Evolutionary conservation across 2,888 invertebrate genomes (phyloP).

Genomic region (Euclidia mi): DNA sequence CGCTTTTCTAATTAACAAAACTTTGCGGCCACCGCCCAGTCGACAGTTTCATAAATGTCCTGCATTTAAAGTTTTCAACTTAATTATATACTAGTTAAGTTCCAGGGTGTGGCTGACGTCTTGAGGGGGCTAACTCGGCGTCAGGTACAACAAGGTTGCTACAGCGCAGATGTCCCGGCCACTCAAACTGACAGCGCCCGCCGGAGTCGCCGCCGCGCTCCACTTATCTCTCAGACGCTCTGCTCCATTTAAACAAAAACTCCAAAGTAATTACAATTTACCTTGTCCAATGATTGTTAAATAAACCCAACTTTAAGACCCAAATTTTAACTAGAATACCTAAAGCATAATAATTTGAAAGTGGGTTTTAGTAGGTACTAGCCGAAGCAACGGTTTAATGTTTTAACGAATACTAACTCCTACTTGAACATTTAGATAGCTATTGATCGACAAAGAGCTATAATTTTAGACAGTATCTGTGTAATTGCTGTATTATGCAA

Average conservation of each 20-base stretch:
- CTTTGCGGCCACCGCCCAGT: conserved; percentile 69
- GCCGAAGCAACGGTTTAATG: conserved; percentile 13
- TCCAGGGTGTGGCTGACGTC: conserved; percentile 44
- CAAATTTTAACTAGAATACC: conserved; percentile 5
- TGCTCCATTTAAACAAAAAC: conserved; percentile 4
- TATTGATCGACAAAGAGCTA: conserved; percentile 43
- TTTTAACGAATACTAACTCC: conserved; percentile 21
- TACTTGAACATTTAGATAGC: conserved; percentile 23
- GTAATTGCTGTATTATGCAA: conserved; percentile 51
- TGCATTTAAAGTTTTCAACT: conserved; percentile 74
- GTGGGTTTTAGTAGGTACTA: conserved; percentile 5
- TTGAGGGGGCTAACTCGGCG: conserved; percentile 28
- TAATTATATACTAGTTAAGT: conserved; percentile 57
- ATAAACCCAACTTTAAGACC: background rate
- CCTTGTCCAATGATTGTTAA: background rate
- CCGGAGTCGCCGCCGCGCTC: background rate
- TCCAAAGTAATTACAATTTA: conserved; percentile 5
- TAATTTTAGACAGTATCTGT: conserved; percentile 41
- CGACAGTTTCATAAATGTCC: conserved; percentile 73
- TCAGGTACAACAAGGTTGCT: conserved; percentile 40
- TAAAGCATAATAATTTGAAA: conserved; percentile 9
- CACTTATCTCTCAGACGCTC: conserved; percentile 2
- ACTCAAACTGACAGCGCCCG: background rate
- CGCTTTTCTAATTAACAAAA: conserved; percentile 83
- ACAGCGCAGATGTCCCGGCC: conserved; percentile 12